Evolutionary conservation across 2,888 invertebrate genomes (phyloP), one percentile per base, ranked within the genome.

Genomic region (Hypolimnas misippus): DNA sequence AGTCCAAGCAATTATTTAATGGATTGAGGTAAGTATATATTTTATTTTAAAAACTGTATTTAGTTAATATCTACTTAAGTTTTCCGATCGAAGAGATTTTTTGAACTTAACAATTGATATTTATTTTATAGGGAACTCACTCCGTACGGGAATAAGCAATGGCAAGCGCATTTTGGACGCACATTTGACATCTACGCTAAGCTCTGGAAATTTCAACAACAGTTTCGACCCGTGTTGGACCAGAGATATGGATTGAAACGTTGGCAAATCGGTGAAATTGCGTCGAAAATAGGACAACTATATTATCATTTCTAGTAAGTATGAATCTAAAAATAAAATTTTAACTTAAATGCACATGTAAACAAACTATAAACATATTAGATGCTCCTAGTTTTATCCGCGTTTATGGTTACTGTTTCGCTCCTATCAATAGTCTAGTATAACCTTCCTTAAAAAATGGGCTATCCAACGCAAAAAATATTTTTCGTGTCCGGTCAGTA

Each of bases 291-390:
- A 82, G 99, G 99, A 71, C 99, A 99, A 90, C 95, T 99, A 31
- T 99, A 99, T 90, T 99, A 99, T 87, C 98, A 98, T 91, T 99
- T 98, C 91, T 99, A 99, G 97, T 98, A 92, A 95, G 97, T n/a
- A n/a, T n/a, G n/a, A n/a, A n/a, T n/a, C n/a, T n/a, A n/a, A n/a
- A n/a, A n/a, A n/a, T n/a, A n/a, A n/a, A n/a, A n/a, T n/a, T n/a
- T n/a, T n/a, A n/a, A n/a, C n/a, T n/a, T n/a, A n/a, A n/a, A n/a
- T n/a, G n/a, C n/a, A n/a, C n/a, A n/a, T n/a, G n/a, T n/a, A n/a
- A n/a, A n/a, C n/a, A 42, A 14, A 49, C 49, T 12, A 25, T 6
- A 19, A 49, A n/a, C 7, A 10, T 31, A 8, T 31, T 31, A 5
- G 1, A 5, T 31, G 31, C 10, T 8, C 1, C 10, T 4, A 31